Base-by-base conservation (phyloP, 1,140 invertebrate genomes). In the Diprion similis region DNA sequence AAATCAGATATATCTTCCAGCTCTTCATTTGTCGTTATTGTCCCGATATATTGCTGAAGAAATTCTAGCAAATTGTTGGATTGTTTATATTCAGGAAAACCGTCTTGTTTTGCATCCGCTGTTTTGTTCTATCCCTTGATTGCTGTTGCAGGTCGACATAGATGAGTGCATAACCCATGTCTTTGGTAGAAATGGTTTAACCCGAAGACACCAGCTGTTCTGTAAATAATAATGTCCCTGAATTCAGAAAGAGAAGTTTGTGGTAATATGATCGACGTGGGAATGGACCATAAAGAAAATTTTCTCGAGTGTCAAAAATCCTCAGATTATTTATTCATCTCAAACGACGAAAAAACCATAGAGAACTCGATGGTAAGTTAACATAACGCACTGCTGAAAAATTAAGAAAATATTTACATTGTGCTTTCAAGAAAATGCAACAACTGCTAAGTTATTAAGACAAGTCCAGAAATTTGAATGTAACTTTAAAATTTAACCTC, bases 191-290 rank as follows among this genome's bases (percentile, higher is more conserved):
- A 17, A 68, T 68, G 51, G 18, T 68, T 68, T 68, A 68, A 68
- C 18, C 24, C 51, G 19, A 68, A 19, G 66, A 68, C 37, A 45
- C 37, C 59, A 68, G 51, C 51, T 68, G 17, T 45, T 19, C 15
- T 13, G 66, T 15, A 45, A 18, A 19, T 68, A 64, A 64, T 64
- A 17, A 68, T 68, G 66, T 19, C 66, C n/a, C 51, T 59, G 51
- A 59, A 17, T 59, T 59, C 51, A 4, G 51, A 59, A 15, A 59
- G 51, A 59, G 51, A 59, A 13, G 51, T 9, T 13, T 68, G 15
- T 19, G 18, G 19, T 6, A 68, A 18, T 18, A 13, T 68, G 11
- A 18, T 68, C 15, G 66, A 68, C 0, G 19, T 15, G 11, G 66
- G 13, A 18, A 45, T 68, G 37, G 37, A 68, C 15, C 66, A 68